These are phyloP conservation scores for Bugula neritina DNA, from an alignment of 2,888 invertebrate species.

Conservation along the genomic window DNA sequence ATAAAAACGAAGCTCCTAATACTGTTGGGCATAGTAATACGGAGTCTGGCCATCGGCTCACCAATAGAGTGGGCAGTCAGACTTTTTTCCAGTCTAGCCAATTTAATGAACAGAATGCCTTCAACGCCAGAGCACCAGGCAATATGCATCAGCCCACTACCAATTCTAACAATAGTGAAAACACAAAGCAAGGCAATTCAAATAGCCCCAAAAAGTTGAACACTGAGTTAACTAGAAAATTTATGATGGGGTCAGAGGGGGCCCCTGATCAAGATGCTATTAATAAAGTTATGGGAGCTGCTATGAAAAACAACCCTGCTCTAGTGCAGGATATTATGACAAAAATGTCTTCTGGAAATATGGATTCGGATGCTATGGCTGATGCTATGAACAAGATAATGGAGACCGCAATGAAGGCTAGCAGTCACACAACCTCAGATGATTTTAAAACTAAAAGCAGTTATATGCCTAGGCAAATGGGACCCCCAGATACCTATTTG, in stretches of 20 bases:
- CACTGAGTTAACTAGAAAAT: not conserved
- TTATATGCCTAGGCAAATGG: no score
- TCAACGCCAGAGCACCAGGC: no score
- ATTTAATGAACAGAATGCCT: no score
- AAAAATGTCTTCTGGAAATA: slow-evolving; percentile 10
- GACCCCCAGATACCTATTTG: no score
- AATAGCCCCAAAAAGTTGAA: not conserved
- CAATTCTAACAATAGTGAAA: no score
- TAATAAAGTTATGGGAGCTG: not conserved
- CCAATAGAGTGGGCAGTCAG: no score
- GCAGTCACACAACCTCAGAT: not conserved
- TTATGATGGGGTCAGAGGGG: not conserved
- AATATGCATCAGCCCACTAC: no score
- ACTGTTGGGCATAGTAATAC: no score
- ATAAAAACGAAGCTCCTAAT: no score
- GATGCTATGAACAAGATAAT: slow-evolving; percentile 8
- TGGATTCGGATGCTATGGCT: not conserved
- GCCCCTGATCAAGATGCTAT: not conserved
- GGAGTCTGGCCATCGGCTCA: no score
- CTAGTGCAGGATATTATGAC: not conserved
- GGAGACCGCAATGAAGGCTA: not conserved
- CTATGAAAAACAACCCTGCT: slow-evolving; percentile 13
- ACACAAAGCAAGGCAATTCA: no score
- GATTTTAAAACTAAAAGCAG: not conserved
- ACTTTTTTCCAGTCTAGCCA: no score